phyloP scores from a whole-genome alignment of 35 echinoderm and acorn worm species.

The Ophioderma brevispina region DNA sequence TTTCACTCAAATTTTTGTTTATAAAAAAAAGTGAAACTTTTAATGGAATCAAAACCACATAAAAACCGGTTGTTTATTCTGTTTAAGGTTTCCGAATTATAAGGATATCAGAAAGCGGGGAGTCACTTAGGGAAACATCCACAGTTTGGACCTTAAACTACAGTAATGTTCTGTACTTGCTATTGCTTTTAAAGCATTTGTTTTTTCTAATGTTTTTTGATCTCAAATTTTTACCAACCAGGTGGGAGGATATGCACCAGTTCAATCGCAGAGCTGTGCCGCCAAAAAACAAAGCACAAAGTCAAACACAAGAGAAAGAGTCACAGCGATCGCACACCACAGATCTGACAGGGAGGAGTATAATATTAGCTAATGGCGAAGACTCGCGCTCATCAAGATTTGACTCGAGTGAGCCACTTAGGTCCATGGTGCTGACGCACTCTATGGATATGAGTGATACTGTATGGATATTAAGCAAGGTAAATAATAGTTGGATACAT shows the following conservation, averaged over 20 bases:
- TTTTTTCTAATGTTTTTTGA: too few relatives aligned
- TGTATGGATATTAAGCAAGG: not conserved
- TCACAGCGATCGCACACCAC: not conserved
- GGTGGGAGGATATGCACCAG: not conserved
- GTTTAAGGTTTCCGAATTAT: too few relatives aligned
- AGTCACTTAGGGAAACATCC: too few relatives aligned
- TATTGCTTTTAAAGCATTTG: too few relatives aligned
- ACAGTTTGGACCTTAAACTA: too few relatives aligned
- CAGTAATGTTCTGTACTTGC: too few relatives aligned
- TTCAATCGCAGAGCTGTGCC: not conserved
- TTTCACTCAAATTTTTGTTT: too few relatives aligned
- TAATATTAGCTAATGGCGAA: not conserved
- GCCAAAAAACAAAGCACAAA: not conserved
- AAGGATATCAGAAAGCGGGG: too few relatives aligned
- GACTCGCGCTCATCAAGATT: not conserved
- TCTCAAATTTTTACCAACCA: not conserved
- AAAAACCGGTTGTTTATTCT: too few relatives aligned
- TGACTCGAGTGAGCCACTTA: not conserved
- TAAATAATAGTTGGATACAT: too few relatives aligned
- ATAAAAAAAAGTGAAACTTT: too few relatives aligned
- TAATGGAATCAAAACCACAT: too few relatives aligned
- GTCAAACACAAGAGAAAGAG: not conserved
- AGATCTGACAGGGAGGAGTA: not conserved
- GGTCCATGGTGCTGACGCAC: not conserved
- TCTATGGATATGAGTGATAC: constrained; percentile 1